Base-by-base conservation (phyloP, 37 sponge, comb jelly and placozoan species). In the Crambe crambe region DNA sequence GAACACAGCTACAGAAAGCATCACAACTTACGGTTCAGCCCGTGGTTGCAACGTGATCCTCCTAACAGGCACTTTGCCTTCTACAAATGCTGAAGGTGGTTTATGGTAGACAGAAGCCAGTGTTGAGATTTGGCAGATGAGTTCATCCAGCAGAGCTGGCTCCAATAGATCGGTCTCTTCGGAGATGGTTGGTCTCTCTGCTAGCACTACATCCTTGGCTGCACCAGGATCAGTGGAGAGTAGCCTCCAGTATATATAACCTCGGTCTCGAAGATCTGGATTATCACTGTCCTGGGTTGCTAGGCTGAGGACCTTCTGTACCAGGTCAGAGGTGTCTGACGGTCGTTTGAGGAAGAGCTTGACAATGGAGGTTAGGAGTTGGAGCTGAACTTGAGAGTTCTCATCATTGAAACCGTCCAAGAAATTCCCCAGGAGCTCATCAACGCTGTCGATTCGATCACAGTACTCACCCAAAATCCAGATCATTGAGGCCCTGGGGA, bases 221-320 rank as follows among this genome's bases (percentile, higher is more conserved):
- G 99, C 99, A 31, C 89, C 96, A 9, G 99, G 99, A 70, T 98
- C 99, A 54, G 96, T 98, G 69, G 99, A 98, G 37, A 98, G 90
- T 17, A 98, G 86, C 22, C 99, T 56, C 99, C 99, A 98, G 84
- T 98, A 98, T 56, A 98, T 98, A 80, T 98, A 98, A 10, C 99
- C 99, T 26, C 99, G 70, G 89, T 98, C 99, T 8, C 99, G 72
- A 15, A 98, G 84, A 58, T 98, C 99, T 41, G 99, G 99, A 69
- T 98, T 98, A 77, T 98, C 99, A 34, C 94, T 96, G 74, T 98
- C 99, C 94, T 96, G 98, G n/a, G 99, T 98, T 57, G 96, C 96
- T 72, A 96, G 73, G 65, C 87, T 91, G 47, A 98, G 92, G 36
- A 96, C 99, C 2, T 43, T 78, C 90, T 98, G 99, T 0, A 98